Conservation (phyloP, 1,140 invertebrate species). For the Microplitis mediator region DNA sequence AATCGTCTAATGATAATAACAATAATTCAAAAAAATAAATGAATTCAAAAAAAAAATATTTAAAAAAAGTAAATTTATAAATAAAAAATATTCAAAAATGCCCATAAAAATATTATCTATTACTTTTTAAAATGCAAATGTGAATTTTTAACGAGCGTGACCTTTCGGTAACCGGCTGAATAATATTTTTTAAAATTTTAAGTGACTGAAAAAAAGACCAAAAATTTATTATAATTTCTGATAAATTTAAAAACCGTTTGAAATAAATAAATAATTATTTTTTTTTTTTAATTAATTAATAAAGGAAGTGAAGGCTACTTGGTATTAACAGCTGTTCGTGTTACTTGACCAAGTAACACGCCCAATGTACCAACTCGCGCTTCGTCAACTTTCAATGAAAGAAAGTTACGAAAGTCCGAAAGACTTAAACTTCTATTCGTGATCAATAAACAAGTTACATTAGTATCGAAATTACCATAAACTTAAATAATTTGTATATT, state of each 20-base stretch:
- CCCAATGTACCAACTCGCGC: constrained; percentile 16
- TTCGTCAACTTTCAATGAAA: constrained; percentile 31
- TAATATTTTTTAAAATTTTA: not conserved
- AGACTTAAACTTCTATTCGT: not conserved
- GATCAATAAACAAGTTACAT: not conserved
- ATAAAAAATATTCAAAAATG: no score
- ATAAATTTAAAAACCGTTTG: no score
- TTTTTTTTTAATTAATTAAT: not conserved
- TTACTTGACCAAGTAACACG: constrained; percentile 21
- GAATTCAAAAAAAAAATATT: not conserved
- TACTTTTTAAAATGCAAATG: no score
- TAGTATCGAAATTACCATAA: no score
- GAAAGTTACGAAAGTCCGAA: constrained; percentile 28
- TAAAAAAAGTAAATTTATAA: not conserved
- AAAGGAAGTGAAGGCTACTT: constrained; percentile 20
- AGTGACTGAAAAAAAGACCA: no score
- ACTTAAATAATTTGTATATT: no score
- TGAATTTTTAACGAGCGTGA: no score
- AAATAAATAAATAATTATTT: no score
- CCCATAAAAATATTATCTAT: no score
- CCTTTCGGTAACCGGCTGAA: not conserved
- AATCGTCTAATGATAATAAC: not conserved
- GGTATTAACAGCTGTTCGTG: constrained; percentile 33
- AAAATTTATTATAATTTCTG: no score
- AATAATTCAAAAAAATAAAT: not conserved